Conservation (phyloP, 2,888 invertebrate species). For the Hetaerina titia region DNA sequence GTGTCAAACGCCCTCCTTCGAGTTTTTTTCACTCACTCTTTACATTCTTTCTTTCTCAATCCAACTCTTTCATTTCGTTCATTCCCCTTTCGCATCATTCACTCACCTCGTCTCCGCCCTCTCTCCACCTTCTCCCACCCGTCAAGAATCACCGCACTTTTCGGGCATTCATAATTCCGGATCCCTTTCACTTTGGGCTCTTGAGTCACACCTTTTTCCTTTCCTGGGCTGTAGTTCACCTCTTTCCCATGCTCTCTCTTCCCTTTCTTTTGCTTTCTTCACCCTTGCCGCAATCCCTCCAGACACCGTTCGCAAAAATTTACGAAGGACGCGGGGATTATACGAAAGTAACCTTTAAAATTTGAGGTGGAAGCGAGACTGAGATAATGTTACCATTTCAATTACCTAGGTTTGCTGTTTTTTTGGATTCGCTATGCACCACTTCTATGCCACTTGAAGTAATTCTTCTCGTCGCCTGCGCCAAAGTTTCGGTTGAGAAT, state of each 20-base stretch:
- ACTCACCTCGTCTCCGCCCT: background rate
- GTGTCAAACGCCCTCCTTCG: background rate
- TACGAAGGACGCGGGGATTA: background rate
- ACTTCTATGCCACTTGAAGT: too few relatives aligned
- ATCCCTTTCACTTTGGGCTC: slow-evolving; percentile 5
- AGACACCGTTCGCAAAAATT: background rate
- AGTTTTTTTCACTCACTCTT: background rate
- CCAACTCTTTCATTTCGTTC: background rate
- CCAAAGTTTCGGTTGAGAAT: too few relatives aligned
- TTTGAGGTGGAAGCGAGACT: too few relatives aligned
- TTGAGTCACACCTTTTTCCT: too few relatives aligned
- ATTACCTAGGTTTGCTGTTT: too few relatives aligned
- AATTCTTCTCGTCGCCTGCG: too few relatives aligned
- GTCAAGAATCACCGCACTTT: background rate
- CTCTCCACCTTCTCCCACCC: background rate
- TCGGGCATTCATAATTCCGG: slow-evolving; percentile 28
- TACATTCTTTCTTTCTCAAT: background rate
- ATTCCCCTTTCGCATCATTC: background rate
- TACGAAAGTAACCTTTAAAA: background rate
- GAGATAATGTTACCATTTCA: too few relatives aligned
- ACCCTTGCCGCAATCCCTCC: too few relatives aligned
- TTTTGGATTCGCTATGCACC: too few relatives aligned
- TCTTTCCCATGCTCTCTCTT: too few relatives aligned
- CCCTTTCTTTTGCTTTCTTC: too few relatives aligned
- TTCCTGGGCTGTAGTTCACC: too few relatives aligned